Base-by-base conservation (phyloP, 1,140 invertebrate species). In the Aradophagus sp. region DNA sequence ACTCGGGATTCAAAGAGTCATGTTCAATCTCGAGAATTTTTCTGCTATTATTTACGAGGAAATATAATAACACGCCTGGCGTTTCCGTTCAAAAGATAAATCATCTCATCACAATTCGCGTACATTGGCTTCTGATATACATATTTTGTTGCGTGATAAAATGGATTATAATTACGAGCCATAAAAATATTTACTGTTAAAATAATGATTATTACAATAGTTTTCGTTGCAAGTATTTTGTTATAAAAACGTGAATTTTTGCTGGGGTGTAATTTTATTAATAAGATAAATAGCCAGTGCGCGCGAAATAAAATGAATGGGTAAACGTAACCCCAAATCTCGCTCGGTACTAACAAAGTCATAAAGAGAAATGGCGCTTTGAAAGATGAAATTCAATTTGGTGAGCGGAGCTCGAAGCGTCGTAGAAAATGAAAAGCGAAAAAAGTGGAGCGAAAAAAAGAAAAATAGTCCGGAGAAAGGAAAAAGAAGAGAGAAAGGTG, bases 371-470 rank as follows among this genome's bases (percentile, higher is more conserved):
- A 73, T 68, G n/a, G 63, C 36, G 53, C 63, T 58, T 66, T 39
- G 58, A 68, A 73, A 73, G 63, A 73, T 73, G 70, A 67, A 73
- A 73, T 73, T 73, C 63, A 73, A 73, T 73, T 73, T 73, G 29
- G 56, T 63, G 63, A 73, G 67, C 58, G 50, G 41, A 44, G 55
- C 50, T 23, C 44, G 36, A 6, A 11, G 19, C 26, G 26, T 2
- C 12, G 17, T 2, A 61, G 56, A 42, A 61, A 26, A 35, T 13
- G 13, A 35, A 20, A 11, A 34, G 34, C 23, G 12, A 48, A 50
- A 47, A 53, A 16, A 39, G 31, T 11, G 8, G 11, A 14, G 16
- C 17, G 50, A 23, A 19, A 20, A 23, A 38, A 35, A 34, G 44
- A 39, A 34, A 14, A 1, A 19, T 8, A 7, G 8, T 15, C 7